A percentile compares a stretch with the other conserved stretches of the same genome.
Evolutionary conservation across 2,113 vertebrate species (phyloP).

Genomic region (Etia nguti): DNA sequence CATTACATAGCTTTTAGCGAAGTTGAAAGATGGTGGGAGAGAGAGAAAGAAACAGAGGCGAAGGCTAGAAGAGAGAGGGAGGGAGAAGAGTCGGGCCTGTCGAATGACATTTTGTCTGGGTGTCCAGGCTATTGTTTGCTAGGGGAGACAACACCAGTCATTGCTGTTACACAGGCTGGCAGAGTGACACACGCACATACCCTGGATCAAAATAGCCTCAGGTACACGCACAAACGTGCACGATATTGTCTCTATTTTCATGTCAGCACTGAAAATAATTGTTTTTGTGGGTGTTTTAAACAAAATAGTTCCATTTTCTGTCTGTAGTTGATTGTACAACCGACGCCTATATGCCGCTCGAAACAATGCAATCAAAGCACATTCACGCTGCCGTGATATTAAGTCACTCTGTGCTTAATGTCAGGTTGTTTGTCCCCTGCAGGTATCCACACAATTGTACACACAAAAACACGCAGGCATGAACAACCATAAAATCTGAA

Average conservation of each 20-base stretch:
- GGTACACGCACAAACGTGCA: background rate
- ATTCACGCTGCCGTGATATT: background rate
- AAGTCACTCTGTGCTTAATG: background rate
- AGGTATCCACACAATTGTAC: background rate
- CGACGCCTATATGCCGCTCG: background rate
- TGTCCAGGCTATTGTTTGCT: constrained; percentile 37
- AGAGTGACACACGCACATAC: background rate
- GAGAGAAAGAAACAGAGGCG: background rate
- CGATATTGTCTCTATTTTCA: background rate
- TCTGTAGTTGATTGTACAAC: background rate
- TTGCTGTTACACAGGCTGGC: constrained; percentile 14
- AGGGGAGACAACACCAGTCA: constrained; percentile 45
- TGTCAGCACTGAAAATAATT: background rate
- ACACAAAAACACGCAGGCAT: background rate
- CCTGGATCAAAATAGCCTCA: constrained; percentile 3
- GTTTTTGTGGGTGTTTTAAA: background rate
- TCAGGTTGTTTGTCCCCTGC: constrained; percentile 14
- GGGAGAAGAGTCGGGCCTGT: constrained; percentile 36
- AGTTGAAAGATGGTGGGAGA: background rate
- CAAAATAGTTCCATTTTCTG: background rate
- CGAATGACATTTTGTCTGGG: constrained; percentile 44
- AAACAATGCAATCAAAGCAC: background rate
- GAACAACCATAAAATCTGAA: background rate
- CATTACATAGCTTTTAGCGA: constrained; percentile 35
- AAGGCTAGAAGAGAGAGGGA: background rate